Percentiles rank a stretch among this genome's conserved stretches.
Evolutionary conservation across 2,113 vertebrate genomes (phyloP).

Genomic region (Gadus macrocephalus): DNA sequence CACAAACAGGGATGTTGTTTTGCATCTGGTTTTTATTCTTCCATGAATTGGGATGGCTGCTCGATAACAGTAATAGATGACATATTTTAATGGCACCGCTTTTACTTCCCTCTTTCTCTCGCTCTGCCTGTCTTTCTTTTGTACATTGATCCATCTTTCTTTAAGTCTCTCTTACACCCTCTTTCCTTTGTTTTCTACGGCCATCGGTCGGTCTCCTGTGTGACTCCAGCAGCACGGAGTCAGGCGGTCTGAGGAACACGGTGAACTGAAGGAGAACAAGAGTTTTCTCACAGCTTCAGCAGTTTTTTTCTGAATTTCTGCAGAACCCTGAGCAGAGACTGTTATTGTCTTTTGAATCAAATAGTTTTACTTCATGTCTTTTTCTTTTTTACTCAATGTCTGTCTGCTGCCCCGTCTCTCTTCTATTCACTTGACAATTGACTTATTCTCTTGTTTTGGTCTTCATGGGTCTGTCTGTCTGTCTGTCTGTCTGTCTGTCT

Average conservation of each 20-base stretch:
- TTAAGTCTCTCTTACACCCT: not conserved
- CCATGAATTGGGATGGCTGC: constrained; percentile 79
- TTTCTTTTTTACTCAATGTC: constrained; percentile 1
- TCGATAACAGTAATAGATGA: too few species aligned
- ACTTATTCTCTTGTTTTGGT: constrained; percentile 6
- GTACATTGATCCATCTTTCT: not conserved
- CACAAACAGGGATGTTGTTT: constrained; percentile 1
- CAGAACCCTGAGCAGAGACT: not conserved
- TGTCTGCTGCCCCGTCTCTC: not conserved
- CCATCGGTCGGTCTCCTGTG: too few species aligned
- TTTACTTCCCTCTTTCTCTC: not conserved
- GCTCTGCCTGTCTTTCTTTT: constrained; percentile 6
- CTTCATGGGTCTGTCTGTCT: not conserved
- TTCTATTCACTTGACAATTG: not conserved
- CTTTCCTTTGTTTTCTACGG: too few species aligned
- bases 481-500: constrained; percentile 6
- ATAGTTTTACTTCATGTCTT: not conserved
- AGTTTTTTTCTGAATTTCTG: too few species aligned
- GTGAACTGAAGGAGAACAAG: not conserved
- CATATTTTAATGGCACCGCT: not conserved
- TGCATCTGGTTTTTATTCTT: not conserved
- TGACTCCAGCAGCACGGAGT: too few species aligned
- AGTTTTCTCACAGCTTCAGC: too few species aligned
- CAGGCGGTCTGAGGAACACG: not conserved
- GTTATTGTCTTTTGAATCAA: not conserved